Evolutionary conservation across 2,113 vertebrate genomes (phyloP), one percentile per base, ranked within the genome.

Genomic region (Platichthys stellatus): DNA sequence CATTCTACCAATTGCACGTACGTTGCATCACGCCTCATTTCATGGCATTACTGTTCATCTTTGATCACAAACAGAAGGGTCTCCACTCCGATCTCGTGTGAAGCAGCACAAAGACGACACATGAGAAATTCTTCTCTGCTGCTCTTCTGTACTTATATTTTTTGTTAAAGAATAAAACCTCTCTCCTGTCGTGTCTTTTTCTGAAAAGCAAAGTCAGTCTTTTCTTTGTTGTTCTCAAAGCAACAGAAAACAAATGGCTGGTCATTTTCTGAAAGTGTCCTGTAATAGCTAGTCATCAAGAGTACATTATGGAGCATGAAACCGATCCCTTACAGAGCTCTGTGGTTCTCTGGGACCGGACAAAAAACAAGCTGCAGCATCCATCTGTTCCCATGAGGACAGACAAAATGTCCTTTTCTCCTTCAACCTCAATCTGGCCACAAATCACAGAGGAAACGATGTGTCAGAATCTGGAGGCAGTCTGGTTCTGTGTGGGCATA

Each of bases 381-480:
- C 86, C 82, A 89, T 89, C 83, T 80, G 66, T 63, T 85, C 73
- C 87, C 53, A 57, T 63, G 67, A 82, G 74, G 72, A 75, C 67
- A 24, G 76, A 79, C 26, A 31, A 82, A 61, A 87, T 86, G 71
- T 88, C 5, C 84, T 74, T 69, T 68, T 82, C 82, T 82, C 77
- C 85, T 78, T 89, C 86, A 78, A 90, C 87, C 88, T 90, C 82
- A 81, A 86, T 90, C 80, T 76, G 75, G 78, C 79, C 80, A 93
- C 90, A 92, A 93, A 92, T 94, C 91, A 91, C 80, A 11, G 57
- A 63, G 86, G 84, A 89, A 93, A 92, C 87, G 79, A 90, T 84
- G 82, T 92, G 91, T 92, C 85, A 87, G 68, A 85, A 68, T 82
- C 85, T 73, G 70, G 84, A 79, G 79, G 80, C 38, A 65, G 83